These are phyloP conservation scores for Crematogaster levior DNA, from an alignment of 2,888 invertebrate genomes.

Conservation along the genomic window DNA sequence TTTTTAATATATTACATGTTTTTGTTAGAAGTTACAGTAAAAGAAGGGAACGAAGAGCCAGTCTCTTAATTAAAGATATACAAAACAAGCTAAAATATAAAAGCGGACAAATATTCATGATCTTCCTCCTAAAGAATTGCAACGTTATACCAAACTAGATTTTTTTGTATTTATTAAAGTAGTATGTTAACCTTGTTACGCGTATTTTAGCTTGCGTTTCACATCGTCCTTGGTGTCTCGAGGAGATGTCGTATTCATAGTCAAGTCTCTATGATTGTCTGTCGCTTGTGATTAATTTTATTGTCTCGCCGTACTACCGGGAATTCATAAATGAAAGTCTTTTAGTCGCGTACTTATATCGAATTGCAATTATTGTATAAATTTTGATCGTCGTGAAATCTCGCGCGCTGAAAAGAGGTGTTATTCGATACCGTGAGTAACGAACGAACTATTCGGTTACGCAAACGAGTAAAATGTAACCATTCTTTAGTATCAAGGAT, in stretches of 20 bases:
- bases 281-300: constrained; percentile 15
- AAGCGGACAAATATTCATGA: not conserved
- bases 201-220: constrained; percentile 18
- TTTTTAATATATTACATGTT: not conserved
- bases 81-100: constrained; percentile 1
- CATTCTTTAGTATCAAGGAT: constrained; percentile 76
- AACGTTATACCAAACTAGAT: constrained; percentile 15
- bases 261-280: not conserved
- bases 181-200: constrained; percentile 3
- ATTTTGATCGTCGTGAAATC: constrained; percentile 26
- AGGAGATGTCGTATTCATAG: constrained; percentile 11
- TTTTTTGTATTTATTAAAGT: constrained; percentile 9
- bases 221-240: constrained; percentile 31
- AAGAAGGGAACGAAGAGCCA: not conserved
- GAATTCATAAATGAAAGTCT: not conserved
- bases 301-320: not conserved
- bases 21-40: not conserved
- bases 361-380: constrained; percentile 7
- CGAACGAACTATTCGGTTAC: constrained; percentile 76
- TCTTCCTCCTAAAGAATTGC: not conserved
- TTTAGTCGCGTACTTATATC: not conserved
- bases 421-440: constrained; percentile 74
- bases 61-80: not conserved
- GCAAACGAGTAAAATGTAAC: constrained; percentile 62
- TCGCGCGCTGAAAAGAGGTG: constrained; percentile 33